These are phyloP conservation scores for Ibidorhyncha struthersii DNA, from an alignment of 2,113 vertebrate genomes.

Conservation along the genomic window DNA sequence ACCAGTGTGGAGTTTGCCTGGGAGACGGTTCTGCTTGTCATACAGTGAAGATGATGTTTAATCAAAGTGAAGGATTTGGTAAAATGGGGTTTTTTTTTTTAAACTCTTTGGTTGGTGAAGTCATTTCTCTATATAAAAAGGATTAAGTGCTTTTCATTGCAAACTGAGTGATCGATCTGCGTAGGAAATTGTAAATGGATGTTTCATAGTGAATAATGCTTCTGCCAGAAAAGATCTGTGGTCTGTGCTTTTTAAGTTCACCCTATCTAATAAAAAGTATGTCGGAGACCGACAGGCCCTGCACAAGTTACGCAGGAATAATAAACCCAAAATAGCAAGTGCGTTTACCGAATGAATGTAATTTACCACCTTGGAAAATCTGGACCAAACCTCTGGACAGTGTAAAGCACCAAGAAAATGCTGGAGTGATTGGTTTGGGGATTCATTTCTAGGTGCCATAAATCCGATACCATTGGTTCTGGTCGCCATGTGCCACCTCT, in stretches of 20 bases:
- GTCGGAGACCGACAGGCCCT: not conserved
- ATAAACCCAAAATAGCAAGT: not conserved
- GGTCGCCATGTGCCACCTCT: not conserved
- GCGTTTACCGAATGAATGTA: not conserved
- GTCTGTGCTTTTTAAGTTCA: not conserved
- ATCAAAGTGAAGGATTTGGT: conserved; percentile 91
- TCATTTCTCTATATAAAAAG: not conserved
- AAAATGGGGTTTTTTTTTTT: conserved; percentile 25
- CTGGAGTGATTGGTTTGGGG: not conserved
- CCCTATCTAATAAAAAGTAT: not conserved
- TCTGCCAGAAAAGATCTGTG: not conserved
- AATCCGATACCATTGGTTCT: not conserved
- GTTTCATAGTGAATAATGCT: not conserved
- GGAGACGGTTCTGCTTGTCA: conserved; percentile 90
- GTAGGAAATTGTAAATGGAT: not conserved
- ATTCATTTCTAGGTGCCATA: not conserved
- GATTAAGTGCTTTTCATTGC: not conserved
- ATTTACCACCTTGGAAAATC: not conserved
- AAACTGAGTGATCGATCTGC: not conserved
- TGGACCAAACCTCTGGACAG: not conserved
- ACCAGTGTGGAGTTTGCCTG: conserved; percentile 92
- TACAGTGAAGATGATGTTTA: conserved; percentile 85
- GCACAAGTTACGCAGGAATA: accelerated
- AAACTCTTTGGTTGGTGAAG: not conserved
- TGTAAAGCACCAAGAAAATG: not conserved